phyloP scores from a whole-genome alignment of 1,140 invertebrate genomes.

The Drosophila ercepeae region DNA sequence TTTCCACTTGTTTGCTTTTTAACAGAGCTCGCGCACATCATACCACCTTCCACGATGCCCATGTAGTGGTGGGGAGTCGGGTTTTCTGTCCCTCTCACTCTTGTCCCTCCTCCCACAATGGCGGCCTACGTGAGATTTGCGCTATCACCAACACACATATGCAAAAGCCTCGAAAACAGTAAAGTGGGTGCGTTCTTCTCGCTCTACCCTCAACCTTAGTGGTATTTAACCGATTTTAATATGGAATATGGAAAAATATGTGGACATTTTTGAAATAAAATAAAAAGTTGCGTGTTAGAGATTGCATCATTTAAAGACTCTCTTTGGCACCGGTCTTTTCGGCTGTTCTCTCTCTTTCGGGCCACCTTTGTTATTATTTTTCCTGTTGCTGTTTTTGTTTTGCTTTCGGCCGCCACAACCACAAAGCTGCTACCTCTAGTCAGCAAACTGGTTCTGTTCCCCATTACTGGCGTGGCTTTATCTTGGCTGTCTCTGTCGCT shows the following conservation, averaged over 20 bases:
- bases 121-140: constrained; percentile 62
- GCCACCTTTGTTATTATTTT: constrained; percentile 75
- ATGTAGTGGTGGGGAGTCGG: constrained; percentile 11
- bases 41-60: constrained; percentile 46
- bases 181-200: background rate
- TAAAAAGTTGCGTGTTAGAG: background rate
- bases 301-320: constrained; percentile 34
- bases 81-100: constrained; percentile 26
- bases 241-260: too few relatives aligned
- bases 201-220: constrained; percentile 10
- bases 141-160: constrained; percentile 18
- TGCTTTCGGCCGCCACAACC: constrained; percentile 42
- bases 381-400: constrained; percentile 67
- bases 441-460: constrained; percentile 57
- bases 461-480: constrained; percentile 48
- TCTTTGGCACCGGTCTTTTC: constrained; percentile 71
- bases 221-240: too few relatives aligned
- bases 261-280: background rate
- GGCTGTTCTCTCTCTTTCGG: constrained; percentile 52
- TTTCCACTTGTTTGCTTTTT: constrained; percentile 69
- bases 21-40: constrained; percentile 68
- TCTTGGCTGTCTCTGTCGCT: constrained; percentile 28
- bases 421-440: constrained; percentile 60
- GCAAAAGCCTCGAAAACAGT: constrained; percentile 2
- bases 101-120: constrained; percentile 33